phyloP scores from a whole-genome alignment of 2,113 vertebrate species.

The Agelaius tricolor region DNA sequence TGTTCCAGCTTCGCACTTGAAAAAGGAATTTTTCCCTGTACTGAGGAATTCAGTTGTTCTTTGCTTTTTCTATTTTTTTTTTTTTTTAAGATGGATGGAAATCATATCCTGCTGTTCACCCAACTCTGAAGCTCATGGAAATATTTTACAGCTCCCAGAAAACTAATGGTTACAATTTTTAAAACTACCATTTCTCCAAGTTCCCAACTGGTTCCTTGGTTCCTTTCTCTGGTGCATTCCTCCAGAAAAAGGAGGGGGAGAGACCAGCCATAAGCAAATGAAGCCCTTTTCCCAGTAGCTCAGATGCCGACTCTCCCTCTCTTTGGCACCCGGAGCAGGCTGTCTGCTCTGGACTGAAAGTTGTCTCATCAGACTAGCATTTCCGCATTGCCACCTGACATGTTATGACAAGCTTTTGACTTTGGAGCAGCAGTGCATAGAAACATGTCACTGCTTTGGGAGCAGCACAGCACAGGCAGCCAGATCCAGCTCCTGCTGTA shows the following conservation, averaged over 20 bases:
- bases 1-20: too few relatives aligned
- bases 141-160: not conserved
- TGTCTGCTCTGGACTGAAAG: not conserved
- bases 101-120: not conserved
- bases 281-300: not conserved
- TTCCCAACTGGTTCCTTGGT: not conserved
- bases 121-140: not conserved
- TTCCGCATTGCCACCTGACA: not conserved
- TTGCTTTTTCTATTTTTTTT: too few relatives aligned
- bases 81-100: not conserved
- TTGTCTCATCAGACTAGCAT: not conserved
- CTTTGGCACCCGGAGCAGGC: not conserved
- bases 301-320: not conserved
- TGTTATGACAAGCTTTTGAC: conserved; percentile 30
- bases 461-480: not conserved
- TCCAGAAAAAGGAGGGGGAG: not conserved
- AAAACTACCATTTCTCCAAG: not conserved
- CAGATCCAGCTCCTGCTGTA: not conserved
- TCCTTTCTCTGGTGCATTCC: not conserved
- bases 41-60: too few relatives aligned
- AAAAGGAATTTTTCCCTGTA: too few relatives aligned
- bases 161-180: not conserved
- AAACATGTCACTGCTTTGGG: not conserved
- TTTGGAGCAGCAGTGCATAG: not conserved
- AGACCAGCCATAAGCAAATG: not conserved